A percentile compares a stretch with the other conserved stretches of the same genome.
Conservation (phyloP, 2,797 vertebrate species). For the Hafferia zeledoni region DNA sequence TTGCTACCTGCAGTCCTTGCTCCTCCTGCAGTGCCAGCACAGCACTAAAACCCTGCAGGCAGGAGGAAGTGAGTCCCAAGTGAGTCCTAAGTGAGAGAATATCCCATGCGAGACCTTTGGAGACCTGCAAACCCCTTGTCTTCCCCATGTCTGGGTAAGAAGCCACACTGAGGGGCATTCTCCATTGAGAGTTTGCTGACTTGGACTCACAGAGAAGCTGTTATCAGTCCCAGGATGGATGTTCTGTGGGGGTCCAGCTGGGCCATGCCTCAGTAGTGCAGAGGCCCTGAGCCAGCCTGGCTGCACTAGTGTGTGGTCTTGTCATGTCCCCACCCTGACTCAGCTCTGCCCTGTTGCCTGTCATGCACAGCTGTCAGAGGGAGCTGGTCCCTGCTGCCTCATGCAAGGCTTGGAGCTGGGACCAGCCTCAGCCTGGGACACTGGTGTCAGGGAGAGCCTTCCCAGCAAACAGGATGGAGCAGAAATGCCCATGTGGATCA, state of each 20-base stretch:
- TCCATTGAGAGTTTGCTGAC: neutral
- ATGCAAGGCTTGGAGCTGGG: neutral
- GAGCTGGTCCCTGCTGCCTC: neutral
- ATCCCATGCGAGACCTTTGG: neutral
- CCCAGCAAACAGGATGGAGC: neutral
- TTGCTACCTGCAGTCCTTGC: neutral
- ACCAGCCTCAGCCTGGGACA: neutral
- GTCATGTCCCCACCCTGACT: neutral
- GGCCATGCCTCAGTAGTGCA: neutral
- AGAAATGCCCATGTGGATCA: neutral
- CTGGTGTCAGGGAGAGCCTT: neutral
- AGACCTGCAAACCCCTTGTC: rapidly evolving
- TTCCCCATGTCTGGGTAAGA: neutral
- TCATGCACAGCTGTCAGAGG: neutral
- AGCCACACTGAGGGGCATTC: rapidly evolving
- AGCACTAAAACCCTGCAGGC: neutral
- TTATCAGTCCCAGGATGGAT: neutral
- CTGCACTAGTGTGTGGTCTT: neutral
- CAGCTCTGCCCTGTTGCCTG: neutral
- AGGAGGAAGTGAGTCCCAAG: neutral
- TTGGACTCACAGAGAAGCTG: neutral
- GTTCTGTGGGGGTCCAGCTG: neutral
- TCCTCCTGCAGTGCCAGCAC: neutral
- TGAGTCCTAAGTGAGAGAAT: neutral
- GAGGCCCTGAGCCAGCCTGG: neutral